Evolutionary conservation across 1,140 invertebrate genomes (phyloP), one percentile per base, ranked within the genome.

Genomic region (Procambarus clarkii): DNA sequence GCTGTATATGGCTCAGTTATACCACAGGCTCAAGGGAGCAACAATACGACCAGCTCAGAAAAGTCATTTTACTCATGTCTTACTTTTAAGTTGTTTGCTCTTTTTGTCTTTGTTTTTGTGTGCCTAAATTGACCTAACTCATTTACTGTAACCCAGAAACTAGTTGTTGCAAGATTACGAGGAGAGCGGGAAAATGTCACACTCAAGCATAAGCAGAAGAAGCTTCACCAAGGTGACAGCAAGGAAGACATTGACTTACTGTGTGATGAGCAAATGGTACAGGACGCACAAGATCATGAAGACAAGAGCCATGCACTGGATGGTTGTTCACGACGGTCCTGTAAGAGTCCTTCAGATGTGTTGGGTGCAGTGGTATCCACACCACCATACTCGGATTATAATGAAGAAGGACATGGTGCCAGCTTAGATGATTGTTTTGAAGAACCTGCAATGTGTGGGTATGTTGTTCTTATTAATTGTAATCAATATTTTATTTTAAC

Each of bases 191-290:
- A 85, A 7, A n/a, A 60, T 76, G 71, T 83, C 21, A 76, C 46
- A 9, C 46, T 58, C 13, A 71, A 74, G 64, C 80, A 76, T 21
- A 69, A 79, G n/a, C 71, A 71, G 48, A 82, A 88, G 3, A 64
- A 50, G 0, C 60, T 80, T 2, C 60, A 54, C 60, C 71, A 48
- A 21, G 76, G 50, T 11, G 76, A 60, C 21, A 45, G 44, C 18
- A 83, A 82, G 80, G 87, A 89, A 48, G 87, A 89, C n/a, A 81
- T 89, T 24, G 87, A 89, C 54, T 34, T 89, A 15, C 69, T 89
- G 8, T 89, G 69, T 76, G 87, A 89, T 24, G 87, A 89, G 24
- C 24, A 83, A 64, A 82, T 89, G 50, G 7, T 81, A 2, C 60
- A 82, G 15, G 87, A 89, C 8, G 69, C 81, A 83, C 81, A 83